Conservation (phyloP, 1,140 invertebrate genomes). For the Hestina assimilis region DNA sequence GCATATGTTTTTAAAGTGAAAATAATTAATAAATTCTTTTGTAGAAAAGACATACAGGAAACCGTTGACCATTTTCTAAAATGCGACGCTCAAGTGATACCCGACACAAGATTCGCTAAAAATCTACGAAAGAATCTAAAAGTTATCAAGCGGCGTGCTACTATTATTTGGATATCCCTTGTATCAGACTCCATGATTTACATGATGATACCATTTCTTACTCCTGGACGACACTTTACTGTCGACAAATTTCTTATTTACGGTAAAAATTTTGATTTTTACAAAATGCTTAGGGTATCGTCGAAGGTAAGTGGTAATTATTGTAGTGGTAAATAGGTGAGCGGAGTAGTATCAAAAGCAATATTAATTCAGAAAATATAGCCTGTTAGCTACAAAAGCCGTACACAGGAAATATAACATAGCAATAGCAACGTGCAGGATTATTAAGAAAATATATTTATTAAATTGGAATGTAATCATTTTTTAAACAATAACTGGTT, state of each 20-base stretch:
- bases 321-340: no score
- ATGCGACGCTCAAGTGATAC: conserved; percentile 4
- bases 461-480: no score
- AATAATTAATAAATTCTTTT: background rate
- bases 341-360: no score
- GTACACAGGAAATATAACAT: no score
- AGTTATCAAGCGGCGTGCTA: conserved; percentile 27
- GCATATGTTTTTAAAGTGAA: background rate
- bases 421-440: no score
- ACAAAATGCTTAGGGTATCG: no score
- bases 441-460: no score
- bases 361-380: no score
- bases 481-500: background rate
- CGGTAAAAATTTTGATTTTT: conserved; percentile 18
- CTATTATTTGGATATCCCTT: conserved; percentile 31
- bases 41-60: background rate
- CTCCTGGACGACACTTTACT: conserved; percentile 30
- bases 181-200: conserved; percentile 29
- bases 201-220: conserved; percentile 21
- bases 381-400: no score
- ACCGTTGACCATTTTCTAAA: conserved; percentile 1
- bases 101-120: conserved; percentile 7
- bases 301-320: no score
- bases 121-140: background rate
- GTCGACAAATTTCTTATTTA: conserved; percentile 23